Base-by-base conservation (phyloP, 2,888 invertebrate genomes). In the Hydrotaea cyrtoneurina region DNA sequence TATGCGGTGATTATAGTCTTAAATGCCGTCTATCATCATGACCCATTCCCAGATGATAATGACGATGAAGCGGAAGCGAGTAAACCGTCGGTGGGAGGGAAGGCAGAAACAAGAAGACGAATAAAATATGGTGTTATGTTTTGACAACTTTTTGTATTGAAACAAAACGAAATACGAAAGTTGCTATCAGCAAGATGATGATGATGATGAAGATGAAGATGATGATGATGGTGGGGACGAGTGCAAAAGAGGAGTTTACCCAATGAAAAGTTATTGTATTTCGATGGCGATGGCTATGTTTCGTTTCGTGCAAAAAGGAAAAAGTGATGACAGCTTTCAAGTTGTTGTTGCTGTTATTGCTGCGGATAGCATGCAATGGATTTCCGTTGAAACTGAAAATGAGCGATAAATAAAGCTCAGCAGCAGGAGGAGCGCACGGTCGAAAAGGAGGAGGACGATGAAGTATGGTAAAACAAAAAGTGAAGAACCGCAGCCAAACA, bases 311-410 rank as follows among this genome's bases (percentile, higher is more conserved):
- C 84, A 43, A 74, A n/a, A 78, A 69, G 62, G 55, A 53, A 82
- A 77, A 74, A 82, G 73, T 75, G 82, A 74, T 85, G 85, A 85
- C 85, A 85, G 85, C 85, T 46, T 69, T 69, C 69, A 69, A 19
- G 36, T 0, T 76, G 64, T 59, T 21, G 17, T 43, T 83, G 26
- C 13, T 64, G 78, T 57, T 73, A 50, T 15, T 50, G 39, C n/a
- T 59, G 50, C 11, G 73, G 23, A 62, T 59, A 76, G 69, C 84
- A 82, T 81, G 81, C 82, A 82, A 82, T 74, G 82, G 77, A 80
- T 82, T 85, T 85, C 85, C 85, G 82, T 85, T 85, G 82, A 85
- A 82, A 79, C 59, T 72, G 73, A 78, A 77, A 78, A 81, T 81
- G 59, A 79, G 81, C 76, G 79, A 85, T 81, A 85, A 78, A 78